Evolutionary conservation across 2,888 invertebrate genomes (phyloP).

Genomic region (Eurois occulta): DNA sequence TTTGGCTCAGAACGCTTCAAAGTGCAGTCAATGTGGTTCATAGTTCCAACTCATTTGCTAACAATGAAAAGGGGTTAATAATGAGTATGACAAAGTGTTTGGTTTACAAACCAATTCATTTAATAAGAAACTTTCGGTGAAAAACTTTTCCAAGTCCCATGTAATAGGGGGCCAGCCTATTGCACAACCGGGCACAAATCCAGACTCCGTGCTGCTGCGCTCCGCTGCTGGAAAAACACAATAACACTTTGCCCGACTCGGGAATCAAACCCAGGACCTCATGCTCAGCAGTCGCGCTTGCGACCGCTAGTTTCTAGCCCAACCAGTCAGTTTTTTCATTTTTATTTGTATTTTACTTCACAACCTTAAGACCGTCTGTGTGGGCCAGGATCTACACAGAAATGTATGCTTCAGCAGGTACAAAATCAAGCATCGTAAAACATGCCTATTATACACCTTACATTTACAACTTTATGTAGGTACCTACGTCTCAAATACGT

Average conservation of each 20-base stretch:
- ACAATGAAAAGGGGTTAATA: too few relatives aligned
- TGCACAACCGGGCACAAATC: too few relatives aligned
- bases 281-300: too few relatives aligned
- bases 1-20: conserved; percentile 7
- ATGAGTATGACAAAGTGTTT: background rate
- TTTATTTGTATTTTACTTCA: background rate
- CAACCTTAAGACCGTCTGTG: background rate
- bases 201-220: too few relatives aligned
- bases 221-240: too few relatives aligned
- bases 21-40: conserved; percentile 1
- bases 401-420: background rate
- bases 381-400: background rate
- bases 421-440: conserved; percentile 17
- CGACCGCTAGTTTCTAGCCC: too few relatives aligned
- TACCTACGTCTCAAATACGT: background rate
- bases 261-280: too few relatives aligned
- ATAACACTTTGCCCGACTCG: too few relatives aligned
- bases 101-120: background rate
- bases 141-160: too few relatives aligned
- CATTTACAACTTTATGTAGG: background rate
- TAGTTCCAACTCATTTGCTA: too few relatives aligned
- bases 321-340: background rate
- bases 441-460: background rate
- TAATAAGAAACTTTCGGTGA: background rate
- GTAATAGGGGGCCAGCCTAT: too few relatives aligned